Evolutionary conservation across 2,797 vertebrate genomes (phyloP).

Genomic region (Takifugu rubripes): DNA sequence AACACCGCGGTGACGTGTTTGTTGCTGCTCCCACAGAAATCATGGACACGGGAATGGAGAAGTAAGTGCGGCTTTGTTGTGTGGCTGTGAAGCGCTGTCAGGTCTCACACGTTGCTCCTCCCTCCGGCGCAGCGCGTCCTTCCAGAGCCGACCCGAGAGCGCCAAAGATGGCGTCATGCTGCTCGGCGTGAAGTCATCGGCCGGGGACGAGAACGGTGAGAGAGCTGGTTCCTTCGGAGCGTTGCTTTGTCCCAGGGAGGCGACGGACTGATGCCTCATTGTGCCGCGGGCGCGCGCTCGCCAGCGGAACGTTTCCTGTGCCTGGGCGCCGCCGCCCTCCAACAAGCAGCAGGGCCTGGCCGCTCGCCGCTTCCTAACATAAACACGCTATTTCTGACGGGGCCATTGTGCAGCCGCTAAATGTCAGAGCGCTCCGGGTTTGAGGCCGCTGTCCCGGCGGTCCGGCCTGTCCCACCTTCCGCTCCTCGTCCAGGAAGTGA

Average conservation of each 20-base stretch:
- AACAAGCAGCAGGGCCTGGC: conserved; percentile 64
- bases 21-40: conserved; percentile 49
- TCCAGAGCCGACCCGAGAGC: conserved; percentile 80
- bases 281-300: conserved; percentile 50
- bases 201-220: conserved; percentile 83
- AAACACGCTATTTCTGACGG: conserved; percentile 69
- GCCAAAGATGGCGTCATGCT: conserved; percentile 93
- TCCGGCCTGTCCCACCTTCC: conserved; percentile 20
- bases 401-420: conserved; percentile 65
- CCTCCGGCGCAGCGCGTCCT: conserved; percentile 65
- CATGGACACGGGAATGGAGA: conserved; percentile 68
- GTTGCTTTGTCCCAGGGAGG: conserved; percentile 47
- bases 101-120: not conserved
- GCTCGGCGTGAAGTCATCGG: conserved; percentile 88
- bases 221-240: conserved; percentile 9
- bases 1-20: not conserved
- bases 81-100: not conserved
- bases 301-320: conserved; percentile 78
- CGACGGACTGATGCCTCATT: conserved; percentile 72
- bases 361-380: conserved; percentile 73
- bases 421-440: conserved; percentile 50
- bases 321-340: conserved; percentile 61
- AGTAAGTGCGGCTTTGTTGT: conserved; percentile 46
- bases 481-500: conserved; percentile 35
- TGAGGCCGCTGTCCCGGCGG: conserved; percentile 1